phyloP scores from a whole-genome alignment of 2,797 vertebrate genomes.

The Enteromius viviparus region DNA sequence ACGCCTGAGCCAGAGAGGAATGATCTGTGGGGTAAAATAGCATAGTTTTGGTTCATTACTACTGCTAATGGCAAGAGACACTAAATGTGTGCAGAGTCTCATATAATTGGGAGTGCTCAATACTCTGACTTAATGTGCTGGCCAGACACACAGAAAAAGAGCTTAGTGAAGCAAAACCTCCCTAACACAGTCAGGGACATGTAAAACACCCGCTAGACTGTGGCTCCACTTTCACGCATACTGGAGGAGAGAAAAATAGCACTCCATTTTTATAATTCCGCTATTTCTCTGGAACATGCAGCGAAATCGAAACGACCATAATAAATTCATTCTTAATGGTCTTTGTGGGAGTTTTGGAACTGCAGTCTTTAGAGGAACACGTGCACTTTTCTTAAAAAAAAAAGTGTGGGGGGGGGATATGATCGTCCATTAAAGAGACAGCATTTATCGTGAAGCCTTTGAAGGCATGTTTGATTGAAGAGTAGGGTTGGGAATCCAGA shows the following conservation, averaged over 20 bases:
- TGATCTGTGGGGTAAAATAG: not conserved
- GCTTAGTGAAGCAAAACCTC: slow-evolving; percentile 60
- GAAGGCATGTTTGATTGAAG: slow-evolving; percentile 10
- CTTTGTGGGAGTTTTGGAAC: slow-evolving; percentile 70
- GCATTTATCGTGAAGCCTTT: not conserved
- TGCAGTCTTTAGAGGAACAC: slow-evolving; percentile 68
- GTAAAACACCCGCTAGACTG: slow-evolving; percentile 47
- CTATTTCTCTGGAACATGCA: slow-evolving; percentile 67
- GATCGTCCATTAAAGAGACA: slow-evolving; percentile 66
- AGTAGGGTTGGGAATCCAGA: not conserved
- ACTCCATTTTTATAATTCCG: slow-evolving; percentile 50
- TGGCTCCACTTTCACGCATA: slow-evolving; percentile 29
- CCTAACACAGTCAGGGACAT: slow-evolving; percentile 54
- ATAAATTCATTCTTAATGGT: slow-evolving; percentile 79
- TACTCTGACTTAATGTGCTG: slow-evolving; percentile 63
- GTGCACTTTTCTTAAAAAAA: slow-evolving; percentile 69
- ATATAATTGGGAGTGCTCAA: slow-evolving; percentile 49
- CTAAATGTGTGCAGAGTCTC: slow-evolving; percentile 20
- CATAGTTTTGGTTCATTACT: slow-evolving; percentile 29
- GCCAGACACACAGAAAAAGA: slow-evolving; percentile 54
- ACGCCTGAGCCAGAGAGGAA: slow-evolving; percentile 1
- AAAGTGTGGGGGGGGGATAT: slow-evolving; percentile 12
- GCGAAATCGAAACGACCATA: slow-evolving; percentile 76
- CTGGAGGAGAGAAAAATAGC: slow-evolving; percentile 46
- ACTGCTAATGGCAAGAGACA: slow-evolving; percentile 11